phyloP scores from a whole-genome alignment of 2,888 invertebrate genomes.

The Sceliomorpha sp. region DNA sequence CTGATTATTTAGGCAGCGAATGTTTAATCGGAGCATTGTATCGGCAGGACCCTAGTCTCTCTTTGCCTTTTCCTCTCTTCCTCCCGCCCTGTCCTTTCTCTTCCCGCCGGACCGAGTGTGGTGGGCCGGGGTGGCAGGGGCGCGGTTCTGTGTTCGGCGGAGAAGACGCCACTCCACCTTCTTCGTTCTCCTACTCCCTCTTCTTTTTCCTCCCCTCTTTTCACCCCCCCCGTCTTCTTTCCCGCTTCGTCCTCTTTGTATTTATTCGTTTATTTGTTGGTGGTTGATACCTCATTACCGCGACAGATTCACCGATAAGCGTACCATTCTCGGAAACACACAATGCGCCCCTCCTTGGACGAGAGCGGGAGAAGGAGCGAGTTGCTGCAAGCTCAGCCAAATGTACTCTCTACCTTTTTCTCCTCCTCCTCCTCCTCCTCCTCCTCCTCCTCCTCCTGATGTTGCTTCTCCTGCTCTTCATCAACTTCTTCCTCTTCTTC shows the following conservation, averaged over 20 bases:
- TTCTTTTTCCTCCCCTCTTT: conserved; percentile 11
- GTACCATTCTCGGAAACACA: conserved; percentile 79
- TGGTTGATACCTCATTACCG: conserved; percentile 80
- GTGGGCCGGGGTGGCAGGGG: too few species aligned
- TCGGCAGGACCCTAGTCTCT: conserved; percentile 58
- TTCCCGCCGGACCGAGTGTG: conserved; percentile 13
- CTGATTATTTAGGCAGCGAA: conserved; percentile 80
- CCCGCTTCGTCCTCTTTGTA: conserved; percentile 58
- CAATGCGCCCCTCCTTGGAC: conserved; percentile 73
- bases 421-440: too few species aligned
- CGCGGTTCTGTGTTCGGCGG: conserved; percentile 27
- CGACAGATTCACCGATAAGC: conserved; percentile 80
- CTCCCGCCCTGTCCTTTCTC: conserved; percentile 7
- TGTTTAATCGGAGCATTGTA: conserved; percentile 80
- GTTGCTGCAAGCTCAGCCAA: too few species aligned
- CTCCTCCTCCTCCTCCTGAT: too few species aligned
- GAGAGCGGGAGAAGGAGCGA: conserved; percentile 15
- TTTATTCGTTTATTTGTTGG: conserved; percentile 79
- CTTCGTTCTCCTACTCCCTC: conserved; percentile 34
- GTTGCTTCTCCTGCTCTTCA: too few species aligned
- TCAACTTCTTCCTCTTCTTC: too few species aligned
- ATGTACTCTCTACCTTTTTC: too few species aligned
- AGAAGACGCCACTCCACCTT: conserved; percentile 47
- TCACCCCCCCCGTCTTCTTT: conserved; percentile 8
- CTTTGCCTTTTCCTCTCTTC: conserved; percentile 18